Evolutionary conservation across 2,113 vertebrate genomes (phyloP), one percentile per base, ranked within the genome.

Genomic region (Theropithecus gelada): DNA sequence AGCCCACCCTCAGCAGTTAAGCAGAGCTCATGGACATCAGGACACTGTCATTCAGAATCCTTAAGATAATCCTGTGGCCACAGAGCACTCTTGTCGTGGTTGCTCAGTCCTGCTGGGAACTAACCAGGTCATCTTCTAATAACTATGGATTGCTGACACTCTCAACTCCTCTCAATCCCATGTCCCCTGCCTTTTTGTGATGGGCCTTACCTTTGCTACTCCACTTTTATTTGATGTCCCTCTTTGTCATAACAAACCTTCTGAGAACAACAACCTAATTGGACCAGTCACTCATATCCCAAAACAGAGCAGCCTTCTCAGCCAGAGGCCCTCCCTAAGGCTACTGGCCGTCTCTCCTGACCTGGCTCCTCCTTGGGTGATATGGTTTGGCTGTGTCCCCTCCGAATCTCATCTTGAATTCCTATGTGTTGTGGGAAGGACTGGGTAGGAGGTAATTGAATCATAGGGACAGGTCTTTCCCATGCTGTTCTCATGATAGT

Each of bases 221-320:
- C 1, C 1, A 7, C 8, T 52, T 1, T 7, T 16, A 38, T 40
- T 18, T 14, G 17, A 2, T 6, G 0, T 8, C 8, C 45, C 35
- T 52, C 50, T 55, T 59, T 32, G 17, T 30, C 43, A 4, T 8
- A 25, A 25, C 8, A 30, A 7, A 27, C 13, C 22, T 64, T 79
- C 70, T 40, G n/a, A 64, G 68, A 52, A 23, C 25, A 27, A 61
- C 7, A 30, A 30, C 11, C 81, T 25, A 8, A 3, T 12, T n/a
- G 17, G 8, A 22, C 43, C 20, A 4, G 40, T 27, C 48, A 27
- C 32, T 57, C 38, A 2, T 3, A 27, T 20, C 27, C 59, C n/a
- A 30, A 3, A 16, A 45, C 35, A 38, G 55, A 72, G 2, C 30
- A 40, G 50, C 9, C 90, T 82, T 72, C 57, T 5, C 4, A 32